These are phyloP conservation scores for Micromesistius poutassou DNA, from an alignment of 2,797 vertebrate genomes.

Conservation along the genomic window DNA sequence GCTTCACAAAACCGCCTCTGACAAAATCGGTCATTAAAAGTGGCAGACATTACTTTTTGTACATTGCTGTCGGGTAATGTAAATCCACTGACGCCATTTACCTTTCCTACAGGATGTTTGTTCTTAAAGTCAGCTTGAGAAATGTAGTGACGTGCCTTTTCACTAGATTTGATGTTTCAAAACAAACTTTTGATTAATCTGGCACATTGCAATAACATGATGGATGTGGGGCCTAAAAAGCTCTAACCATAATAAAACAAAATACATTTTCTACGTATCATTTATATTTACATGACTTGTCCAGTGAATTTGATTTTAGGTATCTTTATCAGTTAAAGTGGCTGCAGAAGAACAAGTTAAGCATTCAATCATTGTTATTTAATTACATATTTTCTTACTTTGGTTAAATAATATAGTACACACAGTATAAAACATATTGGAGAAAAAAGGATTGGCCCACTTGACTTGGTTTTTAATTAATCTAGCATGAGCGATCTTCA, in stretches of 20 bases:
- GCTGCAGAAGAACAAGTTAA: too few relatives aligned
- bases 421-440: neutral
- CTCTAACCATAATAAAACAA: neutral
- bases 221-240: slow-evolving; percentile 18
- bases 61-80: neutral
- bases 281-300: slow-evolving; percentile 1
- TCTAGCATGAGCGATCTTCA: neutral
- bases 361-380: neutral
- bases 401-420: neutral
- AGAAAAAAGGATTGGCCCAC: neutral
- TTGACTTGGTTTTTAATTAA: neutral
- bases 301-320: neutral
- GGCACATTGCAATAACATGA: slow-evolving; percentile 35
- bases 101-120: slow-evolving; percentile 7
- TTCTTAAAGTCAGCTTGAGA: slow-evolving; percentile 54
- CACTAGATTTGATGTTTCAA: slow-evolving; percentile 44
- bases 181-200: neutral
- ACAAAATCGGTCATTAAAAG: neutral
- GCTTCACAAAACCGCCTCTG: neutral
- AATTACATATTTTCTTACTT: neutral
- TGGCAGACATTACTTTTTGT: neutral
- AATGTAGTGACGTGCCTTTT: slow-evolving; percentile 71
- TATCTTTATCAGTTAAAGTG: neutral
- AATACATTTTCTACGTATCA: neutral
- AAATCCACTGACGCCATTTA: neutral